A percentile compares a stretch with the other conserved stretches of the same genome.
Evolutionary conservation across 2,888 invertebrate species (phyloP).

Genomic region (Synergus itoensis): DNA sequence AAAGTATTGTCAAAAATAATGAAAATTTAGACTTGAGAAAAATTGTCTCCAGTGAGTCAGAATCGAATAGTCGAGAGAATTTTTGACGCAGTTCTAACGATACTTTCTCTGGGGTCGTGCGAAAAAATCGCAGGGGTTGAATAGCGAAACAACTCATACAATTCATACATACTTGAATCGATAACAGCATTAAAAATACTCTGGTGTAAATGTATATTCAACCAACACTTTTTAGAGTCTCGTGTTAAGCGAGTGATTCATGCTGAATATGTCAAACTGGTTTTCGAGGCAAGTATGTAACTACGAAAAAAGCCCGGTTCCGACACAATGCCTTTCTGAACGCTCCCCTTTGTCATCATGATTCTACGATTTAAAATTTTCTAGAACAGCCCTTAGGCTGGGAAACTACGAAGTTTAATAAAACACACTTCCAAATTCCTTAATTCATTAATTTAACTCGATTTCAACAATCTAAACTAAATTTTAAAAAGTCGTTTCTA

Average conservation of each 20-base stretch:
- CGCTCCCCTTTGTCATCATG: constrained; percentile 22
- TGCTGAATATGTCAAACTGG: constrained; percentile 63
- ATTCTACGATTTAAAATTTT: constrained; percentile 11
- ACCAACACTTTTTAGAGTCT: constrained; percentile 41
- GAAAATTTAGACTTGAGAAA: background rate
- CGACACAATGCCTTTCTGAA: constrained; percentile 23
- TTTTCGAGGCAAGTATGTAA: constrained; percentile 50
- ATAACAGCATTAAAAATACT: constrained; percentile 32
- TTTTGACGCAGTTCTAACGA: background rate
- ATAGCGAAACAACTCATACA: constrained; percentile 14
- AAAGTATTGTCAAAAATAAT: background rate
- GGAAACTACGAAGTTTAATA: background rate
- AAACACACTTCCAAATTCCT: background rate
- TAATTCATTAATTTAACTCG: background rate
- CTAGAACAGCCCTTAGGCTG: background rate
- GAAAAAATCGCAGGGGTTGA: constrained; percentile 21
- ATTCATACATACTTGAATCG: constrained; percentile 14
- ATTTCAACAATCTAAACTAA: background rate
- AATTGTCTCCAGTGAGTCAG: background rate
- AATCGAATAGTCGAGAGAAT: background rate
- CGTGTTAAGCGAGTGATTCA: constrained; percentile 62
- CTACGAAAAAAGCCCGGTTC: constrained; percentile 21
- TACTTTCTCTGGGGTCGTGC: background rate
- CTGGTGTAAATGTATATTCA: background rate
- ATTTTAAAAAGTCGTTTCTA: background rate